A percentile compares a stretch with the other conserved stretches of the same genome.
Evolutionary conservation across 2,888 invertebrate species (phyloP).

Genomic region (Agrilus biguttatus): DNA sequence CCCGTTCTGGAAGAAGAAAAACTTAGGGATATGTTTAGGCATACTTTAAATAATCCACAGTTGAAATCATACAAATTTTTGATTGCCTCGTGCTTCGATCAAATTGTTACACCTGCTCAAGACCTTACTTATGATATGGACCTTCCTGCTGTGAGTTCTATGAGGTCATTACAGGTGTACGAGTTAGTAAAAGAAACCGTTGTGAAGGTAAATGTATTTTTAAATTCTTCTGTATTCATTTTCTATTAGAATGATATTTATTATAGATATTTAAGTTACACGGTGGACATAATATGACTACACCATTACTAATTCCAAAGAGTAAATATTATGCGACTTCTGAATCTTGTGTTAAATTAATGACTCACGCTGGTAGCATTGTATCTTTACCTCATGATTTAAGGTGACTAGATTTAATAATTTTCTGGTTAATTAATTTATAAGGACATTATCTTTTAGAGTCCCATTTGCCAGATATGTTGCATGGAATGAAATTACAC

Average conservation of each 20-base stretch:
- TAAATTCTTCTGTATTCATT: conserved; percentile 1
- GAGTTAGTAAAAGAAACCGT: conserved; percentile 28
- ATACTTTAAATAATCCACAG: conserved; percentile 68
- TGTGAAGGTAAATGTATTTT: conserved; percentile 18
- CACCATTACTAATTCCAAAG: conserved; percentile 70
- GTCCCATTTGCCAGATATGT: conserved; percentile 70
- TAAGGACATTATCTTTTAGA: conserved; percentile 20
- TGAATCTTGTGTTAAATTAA: conserved; percentile 57
- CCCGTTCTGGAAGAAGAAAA: conserved; percentile 76
- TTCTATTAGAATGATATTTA: neutral
- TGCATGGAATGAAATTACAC: conserved; percentile 62
- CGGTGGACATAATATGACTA: conserved; percentile 64
- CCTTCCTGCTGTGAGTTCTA: conserved; percentile 28
- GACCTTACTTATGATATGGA: conserved; percentile 74
- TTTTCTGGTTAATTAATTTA: conserved; percentile 9
- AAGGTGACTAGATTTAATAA: conserved; percentile 28
- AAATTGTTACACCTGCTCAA: conserved; percentile 35
- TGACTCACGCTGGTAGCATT: conserved; percentile 77
- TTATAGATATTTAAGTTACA: conserved; percentile 52
- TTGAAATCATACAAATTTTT: conserved; percentile 64
- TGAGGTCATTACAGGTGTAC: conserved; percentile 29
- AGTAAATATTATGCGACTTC: conserved; percentile 42
- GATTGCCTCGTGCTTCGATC: conserved; percentile 43
- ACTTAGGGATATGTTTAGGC: conserved; percentile 65
- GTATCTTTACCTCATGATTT: conserved; percentile 78